phyloP scores from a whole-genome alignment of 2,797 vertebrate species.

The Sebastes matsubarae region DNA sequence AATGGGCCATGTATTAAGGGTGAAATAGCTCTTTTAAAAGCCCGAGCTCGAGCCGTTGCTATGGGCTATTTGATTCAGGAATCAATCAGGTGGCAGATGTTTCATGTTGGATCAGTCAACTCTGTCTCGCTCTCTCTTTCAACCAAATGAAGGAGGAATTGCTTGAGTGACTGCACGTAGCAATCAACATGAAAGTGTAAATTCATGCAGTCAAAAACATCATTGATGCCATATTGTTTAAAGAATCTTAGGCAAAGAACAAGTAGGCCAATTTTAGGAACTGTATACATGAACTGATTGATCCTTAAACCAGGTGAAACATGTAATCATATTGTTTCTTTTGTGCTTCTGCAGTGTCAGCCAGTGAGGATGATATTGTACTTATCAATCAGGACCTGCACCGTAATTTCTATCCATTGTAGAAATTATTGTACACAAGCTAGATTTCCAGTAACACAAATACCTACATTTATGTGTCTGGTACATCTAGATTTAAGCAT shows the following conservation, averaged over 20 bases:
- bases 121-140: constrained; percentile 21
- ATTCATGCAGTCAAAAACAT: constrained; percentile 6
- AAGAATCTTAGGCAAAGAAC: not conserved
- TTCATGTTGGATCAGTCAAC: constrained; percentile 68
- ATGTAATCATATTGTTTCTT: not conserved
- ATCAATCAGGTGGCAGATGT: constrained; percentile 80
- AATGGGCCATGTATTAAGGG: constrained; percentile 80
- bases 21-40: constrained; percentile 74
- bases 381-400: not conserved
- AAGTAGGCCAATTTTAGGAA: not conserved
- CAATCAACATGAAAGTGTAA: constrained; percentile 12
- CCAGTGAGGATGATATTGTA: not conserved
- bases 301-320: not conserved
- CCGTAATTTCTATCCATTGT: not conserved
- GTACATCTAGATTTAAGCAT: not conserved
- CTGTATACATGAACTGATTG: not conserved
- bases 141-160: constrained; percentile 15
- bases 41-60: constrained; percentile 59
- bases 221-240: constrained; percentile 8
- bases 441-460: not conserved
- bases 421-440: not conserved
- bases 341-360: not conserved
- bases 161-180: constrained; percentile 19
- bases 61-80: constrained; percentile 73
- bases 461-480: not conserved